phyloP scores from a whole-genome alignment of 2,797 vertebrate species.

The Trichosurus vulpecula region DNA sequence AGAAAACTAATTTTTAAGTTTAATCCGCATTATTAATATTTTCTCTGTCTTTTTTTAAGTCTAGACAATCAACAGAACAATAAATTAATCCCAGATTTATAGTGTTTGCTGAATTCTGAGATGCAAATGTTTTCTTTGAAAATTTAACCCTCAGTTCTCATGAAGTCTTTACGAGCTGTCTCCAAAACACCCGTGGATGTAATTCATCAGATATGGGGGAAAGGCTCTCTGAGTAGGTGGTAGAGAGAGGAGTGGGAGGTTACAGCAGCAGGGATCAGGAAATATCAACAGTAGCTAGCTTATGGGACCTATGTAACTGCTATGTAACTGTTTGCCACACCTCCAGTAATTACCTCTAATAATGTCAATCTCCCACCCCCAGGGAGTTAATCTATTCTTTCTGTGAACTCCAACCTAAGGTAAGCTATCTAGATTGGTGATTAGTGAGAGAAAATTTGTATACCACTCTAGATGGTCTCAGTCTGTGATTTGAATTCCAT shows the following conservation, averaged over 20 bases:
- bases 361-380: not conserved
- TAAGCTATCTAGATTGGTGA: not conserved
- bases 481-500: not conserved
- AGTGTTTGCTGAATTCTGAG: not conserved
- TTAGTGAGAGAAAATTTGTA: not conserved
- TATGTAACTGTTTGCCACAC: not conserved
- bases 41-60: not conserved
- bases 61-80: not conserved
- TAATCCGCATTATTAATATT: not conserved
- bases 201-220: not conserved
- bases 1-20: not conserved
- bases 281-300: not conserved
- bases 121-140: not conserved
- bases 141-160: not conserved
- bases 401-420: not conserved
- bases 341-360: too few relatives aligned
- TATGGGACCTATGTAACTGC: not conserved
- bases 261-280: not conserved
- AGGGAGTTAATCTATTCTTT: not conserved
- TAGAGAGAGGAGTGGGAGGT: not conserved
- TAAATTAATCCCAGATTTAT: not conserved
- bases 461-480: not conserved
- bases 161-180: not conserved
- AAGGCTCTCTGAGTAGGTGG: not conserved
- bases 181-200: not conserved